Conservation (phyloP, 2,797 vertebrate species). For the Sternarchorhynchus goeldii region DNA sequence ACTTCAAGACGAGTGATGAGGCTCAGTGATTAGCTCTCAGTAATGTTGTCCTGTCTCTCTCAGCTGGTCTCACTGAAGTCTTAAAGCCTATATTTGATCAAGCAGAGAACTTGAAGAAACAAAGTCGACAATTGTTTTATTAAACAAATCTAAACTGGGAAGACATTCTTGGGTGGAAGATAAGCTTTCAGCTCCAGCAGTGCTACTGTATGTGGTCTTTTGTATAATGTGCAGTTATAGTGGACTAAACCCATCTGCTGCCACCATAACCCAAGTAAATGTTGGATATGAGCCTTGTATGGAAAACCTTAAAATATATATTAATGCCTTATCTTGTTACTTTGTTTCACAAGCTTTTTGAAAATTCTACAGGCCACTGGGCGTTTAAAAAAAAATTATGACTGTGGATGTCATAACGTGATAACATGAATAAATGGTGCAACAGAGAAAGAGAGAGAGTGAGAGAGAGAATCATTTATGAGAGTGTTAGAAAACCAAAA, state of each 20-base stretch:
- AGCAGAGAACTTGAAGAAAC: neutral
- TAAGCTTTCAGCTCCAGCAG: neutral
- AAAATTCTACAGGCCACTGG: neutral
- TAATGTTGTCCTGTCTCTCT: no score
- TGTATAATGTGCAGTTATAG: neutral
- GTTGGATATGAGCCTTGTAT: neutral
- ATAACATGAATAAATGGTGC: neutral
- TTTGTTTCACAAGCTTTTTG: neutral
- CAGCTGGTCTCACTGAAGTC: neutral
- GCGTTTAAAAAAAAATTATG: neutral
- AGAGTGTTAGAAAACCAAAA: constrained; percentile 9
- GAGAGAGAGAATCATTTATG: neutral
- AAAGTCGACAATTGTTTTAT: neutral
- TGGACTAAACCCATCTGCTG: neutral
- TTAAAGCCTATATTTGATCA: neutral
- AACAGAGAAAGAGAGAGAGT: neutral
- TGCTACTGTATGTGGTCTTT: neutral
- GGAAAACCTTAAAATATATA: neutral
- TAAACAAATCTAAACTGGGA: neutral
- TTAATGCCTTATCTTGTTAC: constrained; percentile 1
- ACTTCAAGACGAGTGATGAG: no score
- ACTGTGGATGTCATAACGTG: neutral
- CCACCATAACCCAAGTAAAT: neutral
- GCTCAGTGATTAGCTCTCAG: neutral
- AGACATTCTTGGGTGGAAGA: neutral